Evolutionary conservation across 2,797 vertebrate genomes (phyloP).

Genomic region (Anguilla pacifica): DNA sequence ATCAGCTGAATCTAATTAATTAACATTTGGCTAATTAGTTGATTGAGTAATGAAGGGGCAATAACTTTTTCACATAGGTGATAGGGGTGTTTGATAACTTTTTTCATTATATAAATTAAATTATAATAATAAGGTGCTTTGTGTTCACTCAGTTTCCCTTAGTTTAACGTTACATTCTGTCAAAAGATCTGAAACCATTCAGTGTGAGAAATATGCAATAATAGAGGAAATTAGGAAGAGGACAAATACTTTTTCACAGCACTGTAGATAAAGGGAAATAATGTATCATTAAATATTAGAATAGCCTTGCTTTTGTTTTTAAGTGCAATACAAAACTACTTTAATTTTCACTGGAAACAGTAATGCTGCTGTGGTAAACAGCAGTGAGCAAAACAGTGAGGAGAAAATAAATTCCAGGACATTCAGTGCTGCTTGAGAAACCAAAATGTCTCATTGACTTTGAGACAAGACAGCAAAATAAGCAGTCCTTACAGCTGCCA

Average conservation of each 20-base stretch:
- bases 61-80: too few species aligned
- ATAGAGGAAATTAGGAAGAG: neutral
- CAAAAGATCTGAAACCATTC: neutral
- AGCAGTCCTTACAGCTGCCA: conserved; percentile 60
- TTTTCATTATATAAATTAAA: too few species aligned
- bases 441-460: conserved; percentile 51
- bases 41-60: too few species aligned
- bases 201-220: too few species aligned
- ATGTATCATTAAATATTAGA: neutral
- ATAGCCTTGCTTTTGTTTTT: neutral
- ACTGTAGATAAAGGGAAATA: neutral
- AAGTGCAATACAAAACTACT: neutral
- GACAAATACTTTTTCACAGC: too few species aligned
- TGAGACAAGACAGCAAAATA: conserved; percentile 44
- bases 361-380: too few species aligned
- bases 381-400: conserved; percentile 5
- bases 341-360: neutral
- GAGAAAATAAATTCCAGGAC: conserved; percentile 37
- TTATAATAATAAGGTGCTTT: too few species aligned
- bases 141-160: too few species aligned
- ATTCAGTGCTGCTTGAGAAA: conserved; percentile 32
- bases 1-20: too few species aligned
- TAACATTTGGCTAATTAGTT: too few species aligned
- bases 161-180: neutral
- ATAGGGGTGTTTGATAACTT: too few species aligned